Evolutionary conservation across 1,140 invertebrate species (phyloP), one percentile per base, ranked within the genome.

Genomic region (Choristoneura fumiferana): DNA sequence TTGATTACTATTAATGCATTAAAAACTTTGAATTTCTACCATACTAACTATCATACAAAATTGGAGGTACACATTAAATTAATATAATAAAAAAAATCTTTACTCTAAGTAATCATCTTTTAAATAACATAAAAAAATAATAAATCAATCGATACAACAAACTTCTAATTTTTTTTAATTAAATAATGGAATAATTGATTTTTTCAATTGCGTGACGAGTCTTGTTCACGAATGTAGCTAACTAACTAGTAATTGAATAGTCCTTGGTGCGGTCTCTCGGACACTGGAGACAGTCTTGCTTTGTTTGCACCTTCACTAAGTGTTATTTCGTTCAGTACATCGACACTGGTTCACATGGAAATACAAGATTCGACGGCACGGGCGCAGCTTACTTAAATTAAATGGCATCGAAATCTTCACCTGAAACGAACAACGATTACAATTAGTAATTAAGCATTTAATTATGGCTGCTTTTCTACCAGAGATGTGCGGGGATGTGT

Each of bases 121-220:
- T 84, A 84, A 84, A 83, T 81, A 85, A 87, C 66, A 83, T 83
- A 84, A 83, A 82, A 82, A 83, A 85, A 82, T 80, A 87, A 78
- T 75, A 71, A 64, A 74, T 67, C 81, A 78, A 73, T 78, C 77
- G 70, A 77, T 84, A 84, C 78, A 85, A 84, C 81, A 78, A 82
- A 80, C 72, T 66, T 74, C 73, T 78, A 77, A 72, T 73, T 70
- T 63, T 9, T 53, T 74, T 73, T 84, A 66, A 65, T 78, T 84
- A 83, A 85, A 87, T 83, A 81, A 81, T 85, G 81, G 82, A 87
- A 85, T 87, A 84, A 76, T 85, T 79, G 80, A 87, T 84, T 84
- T 77, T 37, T 74, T n/a, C n/a, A 60, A 60, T 74, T 81, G 73
- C 78, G 81, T 78, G 76, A 81, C 76, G 71, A 73, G 65, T 63